Base-by-base conservation (phyloP, 2,113 vertebrate genomes). In the Platysteira castanea region DNA sequence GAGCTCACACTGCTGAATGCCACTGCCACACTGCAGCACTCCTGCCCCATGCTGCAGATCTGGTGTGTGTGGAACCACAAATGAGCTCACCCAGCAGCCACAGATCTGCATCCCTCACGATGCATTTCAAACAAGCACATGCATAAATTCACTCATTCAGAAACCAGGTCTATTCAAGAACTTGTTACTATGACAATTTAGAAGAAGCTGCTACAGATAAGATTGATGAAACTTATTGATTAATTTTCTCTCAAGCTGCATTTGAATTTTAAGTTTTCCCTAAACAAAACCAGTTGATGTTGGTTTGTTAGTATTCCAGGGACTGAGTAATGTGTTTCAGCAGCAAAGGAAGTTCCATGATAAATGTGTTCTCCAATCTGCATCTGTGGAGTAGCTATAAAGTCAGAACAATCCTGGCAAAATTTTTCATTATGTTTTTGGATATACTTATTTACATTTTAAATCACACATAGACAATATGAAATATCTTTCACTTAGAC, bases 391-490 rank as follows among this genome's bases (percentile, higher is more conserved):
- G 97, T 60, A 96, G 98, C 96, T 96, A 98, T 98, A 98, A 98
- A 98, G 97, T 96, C 97, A 96, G 90, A 98, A 97, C 97, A 98
- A 98, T 97, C 97, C 97, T 97, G 97, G 97, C 97, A 98, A 98
- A 98, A 96, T 74, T 97, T 98, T 98, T 97, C 96, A 97, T 98
- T 97, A 97, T 63, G 85, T 98, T 98, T 98, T 97, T 98, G 98
- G 98, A 98, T 96, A 98, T 94, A 98, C 98, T 98, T 98, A 98
- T 98, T 98, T 98, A 98, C 98, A 98, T 98, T 98, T 98, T 98
- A 98, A 98, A 98, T 98, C 97, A 98, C 94, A 95, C 95, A 94
- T 74, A 97, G 97, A 98, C 98, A 98, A 97, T 98, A 97, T 96
- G 96, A 98, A 98, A 96, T 97, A 98, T 98, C 95, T 97, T 98